Conservation (phyloP, 2,888 invertebrate genomes). For the Saturnia pavonia region DNA sequence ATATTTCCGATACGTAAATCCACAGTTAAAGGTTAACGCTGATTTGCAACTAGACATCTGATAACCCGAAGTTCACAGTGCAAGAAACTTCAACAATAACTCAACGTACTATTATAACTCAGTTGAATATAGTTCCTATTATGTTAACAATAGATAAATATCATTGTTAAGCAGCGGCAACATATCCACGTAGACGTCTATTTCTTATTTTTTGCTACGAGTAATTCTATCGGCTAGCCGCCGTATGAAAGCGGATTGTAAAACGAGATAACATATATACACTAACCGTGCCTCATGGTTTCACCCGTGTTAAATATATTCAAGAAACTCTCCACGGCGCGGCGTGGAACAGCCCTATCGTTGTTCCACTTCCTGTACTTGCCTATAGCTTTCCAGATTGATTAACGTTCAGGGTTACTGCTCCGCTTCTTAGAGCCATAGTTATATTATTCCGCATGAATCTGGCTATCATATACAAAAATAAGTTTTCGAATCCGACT, state of each 20-base stretch:
- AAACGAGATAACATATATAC: background rate
- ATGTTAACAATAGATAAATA: constrained; percentile 9
- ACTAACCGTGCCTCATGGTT: too few relatives aligned
- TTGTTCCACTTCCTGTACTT: too few relatives aligned
- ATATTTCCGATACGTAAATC: constrained; percentile 32
- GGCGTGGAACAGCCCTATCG: too few relatives aligned
- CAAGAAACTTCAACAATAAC: constrained; percentile 13
- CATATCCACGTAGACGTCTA: background rate
- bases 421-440: too few relatives aligned
- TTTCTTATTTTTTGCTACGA: background rate
- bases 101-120: constrained; percentile 1
- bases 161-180: background rate
- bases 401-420: too few relatives aligned
- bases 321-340: too few relatives aligned
- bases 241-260: background rate
- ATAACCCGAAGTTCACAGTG: constrained; percentile 24
- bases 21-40: constrained; percentile 12
- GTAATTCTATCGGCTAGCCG: background rate
- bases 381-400: too few relatives aligned
- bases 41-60: constrained; percentile 40
- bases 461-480: too few relatives aligned
- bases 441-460: too few relatives aligned
- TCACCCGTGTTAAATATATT: too few relatives aligned
- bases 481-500: too few relatives aligned
- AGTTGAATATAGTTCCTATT: background rate